Evolutionary conservation across 2,797 vertebrate genomes (phyloP).

Genomic region (Moxostoma hubbsi): DNA sequence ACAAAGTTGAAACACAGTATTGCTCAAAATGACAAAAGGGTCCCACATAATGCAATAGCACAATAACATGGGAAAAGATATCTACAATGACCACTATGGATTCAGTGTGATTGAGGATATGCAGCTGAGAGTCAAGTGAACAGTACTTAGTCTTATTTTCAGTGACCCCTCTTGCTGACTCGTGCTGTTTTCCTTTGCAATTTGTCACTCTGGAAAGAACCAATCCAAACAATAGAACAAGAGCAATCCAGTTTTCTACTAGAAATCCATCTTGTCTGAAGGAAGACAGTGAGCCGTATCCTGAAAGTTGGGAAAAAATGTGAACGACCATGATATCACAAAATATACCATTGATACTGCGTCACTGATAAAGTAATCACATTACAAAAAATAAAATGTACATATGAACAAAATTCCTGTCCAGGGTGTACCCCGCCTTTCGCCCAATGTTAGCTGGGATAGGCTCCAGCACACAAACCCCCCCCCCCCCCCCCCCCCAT

Average conservation of each 20-base stretch:
- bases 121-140: conserved; percentile 60
- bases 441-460: too few species aligned
- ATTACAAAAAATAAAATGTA: too few species aligned
- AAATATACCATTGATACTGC: background rate
- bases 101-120: conserved; percentile 38
- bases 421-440: too few species aligned
- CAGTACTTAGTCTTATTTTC: conserved; percentile 51
- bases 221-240: conserved; percentile 57
- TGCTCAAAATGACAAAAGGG: conserved; percentile 30
- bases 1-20: conserved; percentile 41
- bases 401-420: too few species aligned
- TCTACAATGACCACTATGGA: background rate
- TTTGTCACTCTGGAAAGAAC: conserved; percentile 68
- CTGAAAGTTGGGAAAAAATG: conserved; percentile 33
- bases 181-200: conserved; percentile 64
- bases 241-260: conserved; percentile 63
- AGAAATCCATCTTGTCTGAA: conserved; percentile 48
- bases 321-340: background rate
- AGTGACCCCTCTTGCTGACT: conserved; percentile 55
- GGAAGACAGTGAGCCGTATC: conserved; percentile 53
- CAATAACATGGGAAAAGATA: conserved; percentile 41
- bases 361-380: too few species aligned
- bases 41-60: conserved; percentile 27
- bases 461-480: too few species aligned
- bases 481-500: too few species aligned